Base-by-base conservation (phyloP, 2,888 invertebrate genomes). In the Ormyrus pomaceus region DNA sequence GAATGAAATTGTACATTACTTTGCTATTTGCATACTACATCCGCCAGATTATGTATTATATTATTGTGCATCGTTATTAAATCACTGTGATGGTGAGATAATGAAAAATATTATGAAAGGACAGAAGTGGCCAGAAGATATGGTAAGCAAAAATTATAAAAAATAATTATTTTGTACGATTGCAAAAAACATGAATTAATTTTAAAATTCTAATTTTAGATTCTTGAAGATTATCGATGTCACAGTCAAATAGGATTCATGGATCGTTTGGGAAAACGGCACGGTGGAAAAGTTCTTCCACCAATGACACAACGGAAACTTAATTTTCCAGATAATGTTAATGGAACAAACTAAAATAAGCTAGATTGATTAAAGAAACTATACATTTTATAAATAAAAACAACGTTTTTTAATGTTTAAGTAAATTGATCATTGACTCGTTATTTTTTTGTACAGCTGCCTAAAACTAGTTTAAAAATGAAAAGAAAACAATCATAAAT, bases 31-130 rank as follows among this genome's bases (percentile, higher is more conserved):
- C 70, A 86, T 90, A 65, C 78, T 90, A 10, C 86, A 90, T 82
- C 86, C 89, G 5, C 86, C 90, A 34, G 90, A 91, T 83, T 89
- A 90, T 69, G 84, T 90, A 66, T 80, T 90, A 46, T 91, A 91
- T 80, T 90, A 90, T 76, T 89, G 88, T 77, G 85, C 83, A 34
- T 90, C 90, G 1, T 82, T 91, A 61, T 78, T 90, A 65, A 83
- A 87, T 82, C 86, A 88, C 50, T 88, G 87, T 68, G 87, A 87
- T 75, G 71, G 82, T 34, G 82, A 81, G 51, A 70, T 90, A 51
- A 83, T 89, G 85, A 83, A 87, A 69, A 85, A 87, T 71, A 83
- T 88, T n/a, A 83, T 85, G 3, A 85, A 82, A 34, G 86, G 86
- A 72, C 88, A 87, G 83, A 80, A 86, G 78, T 90, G 89, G 89